Evolutionary conservation across 2,888 invertebrate species (phyloP).

Genomic region (Holacanthella duospinosa): DNA sequence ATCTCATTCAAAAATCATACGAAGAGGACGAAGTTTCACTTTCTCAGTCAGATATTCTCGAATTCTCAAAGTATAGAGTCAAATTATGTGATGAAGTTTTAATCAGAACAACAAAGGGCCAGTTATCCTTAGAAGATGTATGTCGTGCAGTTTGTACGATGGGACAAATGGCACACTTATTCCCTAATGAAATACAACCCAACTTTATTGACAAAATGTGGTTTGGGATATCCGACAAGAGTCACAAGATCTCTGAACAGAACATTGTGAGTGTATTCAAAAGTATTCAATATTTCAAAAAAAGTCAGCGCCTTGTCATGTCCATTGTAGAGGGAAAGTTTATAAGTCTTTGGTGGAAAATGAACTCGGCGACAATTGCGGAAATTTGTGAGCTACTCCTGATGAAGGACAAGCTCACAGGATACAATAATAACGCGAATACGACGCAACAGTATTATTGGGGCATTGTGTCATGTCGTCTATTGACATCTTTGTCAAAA

Average conservation of each 20-base stretch:
- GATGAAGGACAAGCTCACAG: constrained; percentile 10
- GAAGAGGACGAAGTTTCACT: constrained; percentile 4
- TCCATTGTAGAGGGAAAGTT: constrained; percentile 52
- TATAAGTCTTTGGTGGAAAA: constrained; percentile 48
- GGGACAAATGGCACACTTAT: constrained; percentile 42
- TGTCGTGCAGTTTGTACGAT: constrained; percentile 52
- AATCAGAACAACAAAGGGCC: constrained; percentile 51
- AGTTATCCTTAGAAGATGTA: constrained; percentile 50
- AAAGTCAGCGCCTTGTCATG: constrained; percentile 51
- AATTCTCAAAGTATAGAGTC: constrained; percentile 42
- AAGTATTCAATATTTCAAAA: constrained; percentile 49
- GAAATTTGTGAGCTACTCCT: constrained; percentile 36
- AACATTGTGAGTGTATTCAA: constrained; percentile 51
- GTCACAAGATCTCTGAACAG: constrained; percentile 49
- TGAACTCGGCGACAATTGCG: constrained; percentile 38
- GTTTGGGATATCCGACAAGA: constrained; percentile 53
- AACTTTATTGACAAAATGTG: constrained; percentile 54
- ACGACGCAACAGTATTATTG: not conserved
- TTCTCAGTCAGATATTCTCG: constrained; percentile 34
- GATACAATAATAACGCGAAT: not conserved
- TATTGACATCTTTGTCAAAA: constrained; percentile 43
- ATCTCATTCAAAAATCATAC: not conserved
- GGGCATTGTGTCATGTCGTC: constrained; percentile 18
- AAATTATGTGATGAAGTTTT: constrained; percentile 54
- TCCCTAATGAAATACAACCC: constrained; percentile 43